A percentile compares a stretch with the other conserved stretches of the same genome.
phyloP scores from a whole-genome alignment of 2,113 vertebrate species.

The Sarotherodon lohbergeri region DNA sequence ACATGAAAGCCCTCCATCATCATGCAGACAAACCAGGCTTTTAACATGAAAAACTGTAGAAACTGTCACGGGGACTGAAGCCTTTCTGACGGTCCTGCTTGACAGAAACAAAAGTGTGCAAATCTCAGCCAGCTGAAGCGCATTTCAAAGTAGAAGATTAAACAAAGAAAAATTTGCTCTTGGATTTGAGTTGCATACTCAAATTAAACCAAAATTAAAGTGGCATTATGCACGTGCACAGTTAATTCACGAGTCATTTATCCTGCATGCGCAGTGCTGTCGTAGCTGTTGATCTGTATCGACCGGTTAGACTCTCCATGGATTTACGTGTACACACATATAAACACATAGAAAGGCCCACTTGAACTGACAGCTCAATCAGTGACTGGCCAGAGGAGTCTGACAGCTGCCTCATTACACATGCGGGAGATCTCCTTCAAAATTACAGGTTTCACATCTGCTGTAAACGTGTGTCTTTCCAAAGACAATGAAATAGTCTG shows the following conservation, averaged over 20 bases:
- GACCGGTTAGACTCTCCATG: not conserved
- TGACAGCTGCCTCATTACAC: slow-evolving; percentile 1
- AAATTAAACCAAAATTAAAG: not conserved
- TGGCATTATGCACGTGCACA: not conserved
- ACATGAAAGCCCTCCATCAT: not conserved
- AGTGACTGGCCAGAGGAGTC: not conserved
- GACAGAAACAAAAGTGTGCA: not conserved
- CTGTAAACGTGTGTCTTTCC: not conserved
- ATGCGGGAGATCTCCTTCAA: not conserved
- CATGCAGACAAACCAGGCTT: not conserved
- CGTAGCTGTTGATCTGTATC: not conserved
- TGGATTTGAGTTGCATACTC: not conserved
- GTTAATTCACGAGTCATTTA: not conserved
- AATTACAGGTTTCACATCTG: slow-evolving; percentile 23
- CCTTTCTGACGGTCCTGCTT: not conserved
- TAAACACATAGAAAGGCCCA: not conserved
- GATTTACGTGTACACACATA: not conserved
- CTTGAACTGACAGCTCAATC: slow-evolving; percentile 16
- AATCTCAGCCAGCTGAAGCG: not conserved
- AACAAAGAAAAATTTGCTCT: not conserved
- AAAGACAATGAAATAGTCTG: not conserved
- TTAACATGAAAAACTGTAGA: not conserved
- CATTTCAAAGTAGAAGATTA: not conserved
- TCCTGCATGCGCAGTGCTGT: not conserved
- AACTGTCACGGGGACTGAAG: not conserved